Conservation (phyloP, 2,113 vertebrate genomes). For the Galeopterus variegatus region DNA sequence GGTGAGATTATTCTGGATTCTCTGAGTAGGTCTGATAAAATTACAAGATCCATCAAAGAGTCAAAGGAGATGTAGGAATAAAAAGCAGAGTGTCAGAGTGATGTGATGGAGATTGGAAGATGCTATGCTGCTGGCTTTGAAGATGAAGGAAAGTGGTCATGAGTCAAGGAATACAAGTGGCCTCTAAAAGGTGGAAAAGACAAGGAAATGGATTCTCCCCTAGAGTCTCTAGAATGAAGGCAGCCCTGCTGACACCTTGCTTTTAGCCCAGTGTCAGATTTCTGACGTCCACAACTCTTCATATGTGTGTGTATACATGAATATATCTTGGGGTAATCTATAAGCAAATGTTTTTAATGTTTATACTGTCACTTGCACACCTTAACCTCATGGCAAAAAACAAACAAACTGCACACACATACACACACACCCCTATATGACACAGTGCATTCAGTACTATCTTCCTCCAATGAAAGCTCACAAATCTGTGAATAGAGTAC, state of each 20-base stretch:
- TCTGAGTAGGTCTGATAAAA: neutral
- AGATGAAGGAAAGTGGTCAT: neutral
- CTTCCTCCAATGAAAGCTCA: slow-evolving; percentile 24
- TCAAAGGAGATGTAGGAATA: neutral
- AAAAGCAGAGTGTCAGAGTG: neutral
- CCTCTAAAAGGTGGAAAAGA: neutral
- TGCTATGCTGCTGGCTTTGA: neutral
- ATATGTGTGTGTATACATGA: neutral
- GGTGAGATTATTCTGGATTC: neutral
- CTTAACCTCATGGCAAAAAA: neutral
- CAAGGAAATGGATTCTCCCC: neutral
- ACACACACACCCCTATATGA: neutral
- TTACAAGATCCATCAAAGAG: neutral
- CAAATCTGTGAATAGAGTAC: slow-evolving; percentile 54
- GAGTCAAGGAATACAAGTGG: neutral
- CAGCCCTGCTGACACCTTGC: neutral
- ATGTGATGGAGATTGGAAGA: neutral
- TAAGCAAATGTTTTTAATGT: neutral
- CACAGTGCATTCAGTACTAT: neutral
- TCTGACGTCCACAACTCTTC: neutral
- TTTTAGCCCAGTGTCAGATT: neutral
- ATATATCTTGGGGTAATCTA: neutral
- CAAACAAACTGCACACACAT: neutral
- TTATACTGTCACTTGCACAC: neutral
- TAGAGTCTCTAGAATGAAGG: neutral